A percentile compares a stretch with the other conserved stretches of the same genome.
Evolutionary conservation across 30 jellyfish, hydroid and myxozoan species (phyloP).

Genomic region (Turritopsis dohrnii): DNA sequence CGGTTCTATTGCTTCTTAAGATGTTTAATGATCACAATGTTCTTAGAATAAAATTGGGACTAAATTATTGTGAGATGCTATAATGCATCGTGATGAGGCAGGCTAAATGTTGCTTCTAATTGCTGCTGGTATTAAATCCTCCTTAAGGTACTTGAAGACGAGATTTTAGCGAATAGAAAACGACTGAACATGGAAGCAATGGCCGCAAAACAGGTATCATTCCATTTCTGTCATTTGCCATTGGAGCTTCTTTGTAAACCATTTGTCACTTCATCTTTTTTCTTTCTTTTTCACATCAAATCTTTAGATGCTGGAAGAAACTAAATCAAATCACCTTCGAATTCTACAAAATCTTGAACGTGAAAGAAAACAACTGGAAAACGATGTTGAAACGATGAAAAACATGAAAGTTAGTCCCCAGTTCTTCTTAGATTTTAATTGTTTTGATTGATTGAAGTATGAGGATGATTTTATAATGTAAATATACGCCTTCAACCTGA

Average conservation of each 20-base stretch:
- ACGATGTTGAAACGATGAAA: slow-evolving; percentile 51
- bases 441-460: too few species aligned
- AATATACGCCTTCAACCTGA: neutral
- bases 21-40: too few species aligned
- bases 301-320: slow-evolving; percentile 38
- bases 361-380: slow-evolving; percentile 61
- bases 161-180: slow-evolving; percentile 44
- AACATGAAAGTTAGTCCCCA: slow-evolving; percentile 40
- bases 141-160: slow-evolving; percentile 62
- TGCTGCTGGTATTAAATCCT: too few species aligned
- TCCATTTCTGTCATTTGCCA: neutral
- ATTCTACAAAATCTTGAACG: slow-evolving; percentile 64
- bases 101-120: too few species aligned
- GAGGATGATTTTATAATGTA: too few species aligned
- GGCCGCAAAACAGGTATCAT: slow-evolving; percentile 69
- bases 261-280: neutral
- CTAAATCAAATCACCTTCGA: slow-evolving; percentile 44
- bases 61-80: too few species aligned
- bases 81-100: too few species aligned
- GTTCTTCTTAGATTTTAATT: too few species aligned
- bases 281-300: neutral
- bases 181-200: slow-evolving; percentile 72
- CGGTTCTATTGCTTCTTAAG: too few species aligned
- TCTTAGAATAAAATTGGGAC: too few species aligned
- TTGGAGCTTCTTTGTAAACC: neutral